Percentiles rank a stretch among this genome's conserved stretches.
Conservation (phyloP, 35 echinoderm and acorn worm species). For the Apostichopus californicus region DNA sequence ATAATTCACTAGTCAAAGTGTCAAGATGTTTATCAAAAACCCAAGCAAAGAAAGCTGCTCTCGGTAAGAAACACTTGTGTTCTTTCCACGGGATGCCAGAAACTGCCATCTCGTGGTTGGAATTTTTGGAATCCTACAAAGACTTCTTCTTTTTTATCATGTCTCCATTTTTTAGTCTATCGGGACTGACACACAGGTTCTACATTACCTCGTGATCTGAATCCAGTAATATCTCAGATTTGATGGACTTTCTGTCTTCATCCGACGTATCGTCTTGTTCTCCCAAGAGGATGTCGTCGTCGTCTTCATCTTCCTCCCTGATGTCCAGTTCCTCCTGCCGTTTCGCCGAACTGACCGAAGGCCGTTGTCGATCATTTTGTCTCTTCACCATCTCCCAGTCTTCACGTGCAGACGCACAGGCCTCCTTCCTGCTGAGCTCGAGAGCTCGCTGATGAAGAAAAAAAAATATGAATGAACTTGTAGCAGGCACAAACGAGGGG, state of each 20-base stretch:
- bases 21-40: too few species aligned
- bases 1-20: too few species aligned
- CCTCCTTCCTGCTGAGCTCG: conserved; percentile 27
- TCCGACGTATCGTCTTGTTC: neutral
- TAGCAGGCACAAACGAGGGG: too few species aligned
- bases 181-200: too few species aligned
- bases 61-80: too few species aligned
- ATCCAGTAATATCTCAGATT: conserved; percentile 14
- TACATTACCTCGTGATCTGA: conserved; percentile 25
- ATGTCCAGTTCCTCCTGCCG: neutral
- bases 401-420: neutral
- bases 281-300: conserved; percentile 13
- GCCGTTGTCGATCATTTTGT: neutral
- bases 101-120: too few species aligned
- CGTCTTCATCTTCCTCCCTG: neutral
- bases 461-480: neutral
- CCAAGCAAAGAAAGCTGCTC: too few species aligned
- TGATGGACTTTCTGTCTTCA: conserved; percentile 17
- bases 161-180: too few species aligned
- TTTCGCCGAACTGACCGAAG: neutral
- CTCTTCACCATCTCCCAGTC: neutral
- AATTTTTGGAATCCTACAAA: too few species aligned
- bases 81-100: too few species aligned
- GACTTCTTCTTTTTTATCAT: too few species aligned
- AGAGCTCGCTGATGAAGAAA: neutral